A percentile compares a stretch with the other conserved stretches of the same genome.
Evolutionary conservation across 2,888 invertebrate genomes (phyloP).

Genomic region (Agrochola litura): DNA sequence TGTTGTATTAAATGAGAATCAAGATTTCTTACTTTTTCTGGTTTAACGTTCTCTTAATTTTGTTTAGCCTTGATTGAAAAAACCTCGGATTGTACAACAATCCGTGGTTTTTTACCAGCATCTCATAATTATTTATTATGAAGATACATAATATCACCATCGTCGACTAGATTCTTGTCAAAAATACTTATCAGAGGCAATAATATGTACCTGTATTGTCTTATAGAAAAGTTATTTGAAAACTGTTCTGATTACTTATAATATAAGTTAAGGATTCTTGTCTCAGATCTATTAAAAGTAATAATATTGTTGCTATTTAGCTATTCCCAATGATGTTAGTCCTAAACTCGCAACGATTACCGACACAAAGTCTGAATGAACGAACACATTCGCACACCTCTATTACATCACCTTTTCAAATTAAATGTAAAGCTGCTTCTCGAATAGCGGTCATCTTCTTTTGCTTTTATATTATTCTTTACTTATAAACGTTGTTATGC

Average conservation of each 20-base stretch:
- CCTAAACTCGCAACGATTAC: slow-evolving; percentile 23
- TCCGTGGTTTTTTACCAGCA: neutral
- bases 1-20: slow-evolving; percentile 45
- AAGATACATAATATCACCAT: neutral
- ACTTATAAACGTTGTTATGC: slow-evolving; percentile 71
- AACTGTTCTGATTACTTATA: too few species aligned
- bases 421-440: slow-evolving; percentile 49
- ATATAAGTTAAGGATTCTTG: neutral
- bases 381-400: slow-evolving; percentile 58
- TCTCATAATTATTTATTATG: neutral
- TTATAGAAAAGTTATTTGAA: too few species aligned
- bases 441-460: slow-evolving; percentile 55
- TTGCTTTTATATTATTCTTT: slow-evolving; percentile 51
- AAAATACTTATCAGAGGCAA: too few species aligned
- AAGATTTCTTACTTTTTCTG: slow-evolving; percentile 22
- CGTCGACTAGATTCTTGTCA: too few species aligned
- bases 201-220: too few species aligned
- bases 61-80: slow-evolving; percentile 28
- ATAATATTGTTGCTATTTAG: neutral
- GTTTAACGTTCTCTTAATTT: slow-evolving; percentile 24
- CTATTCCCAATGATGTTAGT: neutral
- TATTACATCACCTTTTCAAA: slow-evolving; percentile 72
- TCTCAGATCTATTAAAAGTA: neutral
- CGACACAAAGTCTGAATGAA: slow-evolving; percentile 66
- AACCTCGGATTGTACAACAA: neutral